Base-by-base conservation (phyloP, 2,888 invertebrate species). In the Pachycephus smyrnensis region DNA sequence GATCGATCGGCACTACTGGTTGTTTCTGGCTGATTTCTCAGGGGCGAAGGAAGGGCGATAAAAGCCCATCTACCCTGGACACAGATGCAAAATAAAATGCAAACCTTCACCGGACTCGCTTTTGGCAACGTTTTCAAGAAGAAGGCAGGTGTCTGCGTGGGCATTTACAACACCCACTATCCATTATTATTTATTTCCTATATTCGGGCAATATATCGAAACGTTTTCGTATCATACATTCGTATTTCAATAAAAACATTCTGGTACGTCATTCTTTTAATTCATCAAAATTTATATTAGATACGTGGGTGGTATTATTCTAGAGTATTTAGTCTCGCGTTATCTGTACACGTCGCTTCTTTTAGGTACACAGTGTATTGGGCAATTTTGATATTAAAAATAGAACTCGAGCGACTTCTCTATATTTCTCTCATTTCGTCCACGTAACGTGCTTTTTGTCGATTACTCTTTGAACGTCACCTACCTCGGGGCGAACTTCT, bases 101-200 rank as follows among this genome's bases (percentile, higher is more conserved):
- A 90, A 84, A 87, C 89, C 37, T 89, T 90, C 82, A 89, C 88
- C 82, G 87, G 88, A 76, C 88, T 90, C 75, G 89, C 88, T 80
- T 87, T 90, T 80, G 87, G 88, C 78, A 90, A 87, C 84, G 89
- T 90, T 77, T 89, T 90, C 85, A 89, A 84, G 82, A 89, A 89
- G 83, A 90, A 90, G 90, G 90, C 90, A 89, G 82, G 90, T 89
- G 84, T 81, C 73, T 12, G 76, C 74, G 73, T 77, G 40, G 68
- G 55, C 75, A 78, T 79, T 75, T 73, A 78, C 78, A 40, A 69
- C 12, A 55, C 55, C 23, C 55, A 55, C 15, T 23, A 15, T 55
- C 9, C 23, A 9, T 55, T 55, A 9, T 55, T 55, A 55, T 23
- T 23, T 6, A 55, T 23, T 55, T 55, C 23, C 55, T 23, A 55